Percentiles rank a stretch among this genome's conserved stretches.
Conservation (phyloP, 2,888 invertebrate genomes). For the Noctua janthe region DNA sequence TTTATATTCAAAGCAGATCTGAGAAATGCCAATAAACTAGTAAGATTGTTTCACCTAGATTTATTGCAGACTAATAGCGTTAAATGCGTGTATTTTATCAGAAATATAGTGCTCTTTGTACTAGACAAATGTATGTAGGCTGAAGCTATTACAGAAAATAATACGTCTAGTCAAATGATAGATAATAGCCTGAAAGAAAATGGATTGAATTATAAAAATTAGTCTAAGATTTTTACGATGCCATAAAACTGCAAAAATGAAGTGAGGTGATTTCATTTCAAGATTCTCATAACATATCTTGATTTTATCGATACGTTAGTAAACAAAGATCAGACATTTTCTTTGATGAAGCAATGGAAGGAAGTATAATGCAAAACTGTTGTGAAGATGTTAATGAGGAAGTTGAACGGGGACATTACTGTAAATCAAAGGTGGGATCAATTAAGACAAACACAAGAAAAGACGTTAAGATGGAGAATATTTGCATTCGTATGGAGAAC, state of each 20-base stretch:
- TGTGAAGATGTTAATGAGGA: constrained; percentile 10
- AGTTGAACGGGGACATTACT: constrained; percentile 25
- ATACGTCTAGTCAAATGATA: constrained; percentile 34
- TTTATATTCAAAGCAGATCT: neutral
- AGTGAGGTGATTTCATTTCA: constrained; percentile 30
- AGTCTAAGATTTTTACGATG: constrained; percentile 36
- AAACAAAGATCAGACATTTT: constrained; percentile 9
- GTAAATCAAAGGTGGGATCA: neutral
- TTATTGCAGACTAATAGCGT: constrained; percentile 13
- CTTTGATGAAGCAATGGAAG: constrained; percentile 5
- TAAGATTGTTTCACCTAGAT: constrained; percentile 28
- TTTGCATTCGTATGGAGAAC: constrained; percentile 34
- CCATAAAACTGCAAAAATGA: constrained; percentile 24
- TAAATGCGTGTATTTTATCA: constrained; percentile 19
- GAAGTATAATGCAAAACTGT: constrained; percentile 6
- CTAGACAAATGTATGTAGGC: constrained; percentile 22
- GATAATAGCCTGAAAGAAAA: constrained; percentile 38
- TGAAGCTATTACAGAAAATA: constrained; percentile 44
- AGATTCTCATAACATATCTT: constrained; percentile 22
- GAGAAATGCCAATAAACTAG: constrained; percentile 27
- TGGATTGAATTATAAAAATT: constrained; percentile 42
- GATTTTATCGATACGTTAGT: constrained; percentile 25
- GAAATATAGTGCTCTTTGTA: constrained; percentile 14
- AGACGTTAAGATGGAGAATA: constrained; percentile 29
- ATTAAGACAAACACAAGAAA: constrained; percentile 23